Conservation (phyloP, 2,113 vertebrate genomes). For the Quiscalus mexicanus region DNA sequence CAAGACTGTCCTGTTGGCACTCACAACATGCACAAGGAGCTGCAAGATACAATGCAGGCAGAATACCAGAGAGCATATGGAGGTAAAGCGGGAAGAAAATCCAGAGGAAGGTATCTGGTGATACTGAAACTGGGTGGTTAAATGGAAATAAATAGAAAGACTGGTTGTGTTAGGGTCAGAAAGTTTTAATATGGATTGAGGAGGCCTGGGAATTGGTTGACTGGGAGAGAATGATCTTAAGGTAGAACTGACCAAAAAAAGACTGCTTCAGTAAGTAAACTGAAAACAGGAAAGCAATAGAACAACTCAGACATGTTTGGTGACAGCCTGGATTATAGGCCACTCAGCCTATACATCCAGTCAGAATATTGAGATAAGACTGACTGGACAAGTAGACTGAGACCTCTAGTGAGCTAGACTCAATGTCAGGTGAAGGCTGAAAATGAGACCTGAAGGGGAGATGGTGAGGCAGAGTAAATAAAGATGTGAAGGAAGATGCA, state of each 20-base stretch:
- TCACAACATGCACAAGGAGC: neutral
- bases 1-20: neutral
- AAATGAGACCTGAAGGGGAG: neutral
- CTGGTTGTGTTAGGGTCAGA: neutral
- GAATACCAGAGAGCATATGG: fast-evolving
- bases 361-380: neutral
- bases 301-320: neutral
- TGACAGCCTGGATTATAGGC: neutral
- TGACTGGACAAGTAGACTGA: neutral
- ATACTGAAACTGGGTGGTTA: neutral
- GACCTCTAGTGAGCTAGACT: neutral
- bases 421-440: neutral
- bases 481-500: neutral
- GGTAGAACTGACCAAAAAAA: neutral
- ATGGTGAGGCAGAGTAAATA: neutral
- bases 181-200: neutral
- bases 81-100: neutral
- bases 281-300: neutral
- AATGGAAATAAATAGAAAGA: neutral
- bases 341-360: neutral
- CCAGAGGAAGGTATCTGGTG: neutral
- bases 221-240: neutral
- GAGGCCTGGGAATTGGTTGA: neutral
- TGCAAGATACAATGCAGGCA: neutral
- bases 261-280: neutral